Base-by-base conservation (phyloP, 2,797 vertebrate species). In the Oreonectes daqikongensis region DNA sequence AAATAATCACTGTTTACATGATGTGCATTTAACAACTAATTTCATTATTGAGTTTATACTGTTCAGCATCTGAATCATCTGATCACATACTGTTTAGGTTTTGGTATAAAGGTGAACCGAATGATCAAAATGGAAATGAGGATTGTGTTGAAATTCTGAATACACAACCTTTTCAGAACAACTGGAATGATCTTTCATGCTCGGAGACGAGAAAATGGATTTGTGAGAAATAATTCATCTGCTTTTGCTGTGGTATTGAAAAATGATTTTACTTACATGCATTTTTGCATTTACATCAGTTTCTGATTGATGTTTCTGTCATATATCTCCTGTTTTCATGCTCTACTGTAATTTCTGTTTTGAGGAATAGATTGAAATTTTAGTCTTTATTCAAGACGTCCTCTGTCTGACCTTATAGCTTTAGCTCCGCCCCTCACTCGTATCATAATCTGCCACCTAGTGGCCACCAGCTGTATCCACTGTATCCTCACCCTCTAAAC, bases 101-200 rank as follows among this genome's bases (percentile, higher is more conserved):
- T 57, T 71, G 68, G 67, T 0, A 1, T 1, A 0, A 3, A 1
- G 20, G 14, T 22, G 68, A 70, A 2, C 68, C 68, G 1, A 70
- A 26, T 40, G 5, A 57, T 2, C 0, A 2, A 0, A 0, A 0
- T 1, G 12, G 8, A 14, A 38, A 35, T n/a, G 69, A 57, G 4
- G 50, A 71, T 10, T 71, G 69, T 71, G 22, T 71, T 40, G 52
- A 57, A 55, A 35, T 15, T 46, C 14, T 57, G 20, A 18, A 4
- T n/a, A n/a, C n/a, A n/a, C n/a, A n/a, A n/a, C n/a, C n/a, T 15
- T 14, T 32, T 57, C 5, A 24, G 14, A 35, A 48, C 9, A 68
- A 57, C 69, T 70, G 69, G 69, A 71, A 71, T 26, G 52, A 71
- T 55, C 1, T 28, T 3, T 15, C 22, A 7, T 71, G 50, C 8